Conservation (phyloP, 2,113 vertebrate genomes). For the Proterorhinus semilunaris region DNA sequence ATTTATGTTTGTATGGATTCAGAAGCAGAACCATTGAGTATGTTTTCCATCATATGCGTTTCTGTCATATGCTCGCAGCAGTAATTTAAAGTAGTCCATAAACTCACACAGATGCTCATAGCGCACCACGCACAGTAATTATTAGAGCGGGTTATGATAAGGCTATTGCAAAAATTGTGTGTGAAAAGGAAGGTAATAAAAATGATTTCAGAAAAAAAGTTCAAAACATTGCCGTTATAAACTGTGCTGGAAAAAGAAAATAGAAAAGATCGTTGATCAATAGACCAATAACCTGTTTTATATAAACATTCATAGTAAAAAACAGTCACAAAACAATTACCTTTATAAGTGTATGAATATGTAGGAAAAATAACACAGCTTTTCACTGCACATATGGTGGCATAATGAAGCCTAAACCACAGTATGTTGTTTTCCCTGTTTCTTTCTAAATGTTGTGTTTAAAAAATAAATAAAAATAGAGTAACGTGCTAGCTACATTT, state of each 20-base stretch:
- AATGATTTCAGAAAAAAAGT: too few species aligned
- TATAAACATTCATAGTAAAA: conserved; percentile 11
- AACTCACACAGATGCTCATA: neutral
- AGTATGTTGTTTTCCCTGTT: neutral
- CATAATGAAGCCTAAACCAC: neutral
- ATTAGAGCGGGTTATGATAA: too few species aligned
- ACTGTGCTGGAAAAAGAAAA: too few species aligned
- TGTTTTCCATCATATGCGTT: neutral
- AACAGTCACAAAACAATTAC: too few species aligned
- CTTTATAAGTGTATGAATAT: neutral
- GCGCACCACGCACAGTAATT: too few species aligned
- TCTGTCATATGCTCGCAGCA: conserved; percentile 5
- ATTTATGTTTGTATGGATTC: neutral
- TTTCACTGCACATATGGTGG: neutral
- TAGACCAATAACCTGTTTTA: neutral
- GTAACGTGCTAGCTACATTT: too few species aligned
- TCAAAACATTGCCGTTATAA: too few species aligned
- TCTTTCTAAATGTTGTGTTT: conserved; percentile 9
- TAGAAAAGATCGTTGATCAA: too few species aligned
- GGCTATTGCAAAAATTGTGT: too few species aligned
- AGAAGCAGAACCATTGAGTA: neutral
- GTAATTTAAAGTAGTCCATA: neutral
- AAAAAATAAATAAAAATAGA: too few species aligned
- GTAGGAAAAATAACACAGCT: neutral
- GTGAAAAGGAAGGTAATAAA: too few species aligned